Evolutionary conservation across 1,140 invertebrate genomes (phyloP).

Genomic region (Dinoponera quadriceps): DNA sequence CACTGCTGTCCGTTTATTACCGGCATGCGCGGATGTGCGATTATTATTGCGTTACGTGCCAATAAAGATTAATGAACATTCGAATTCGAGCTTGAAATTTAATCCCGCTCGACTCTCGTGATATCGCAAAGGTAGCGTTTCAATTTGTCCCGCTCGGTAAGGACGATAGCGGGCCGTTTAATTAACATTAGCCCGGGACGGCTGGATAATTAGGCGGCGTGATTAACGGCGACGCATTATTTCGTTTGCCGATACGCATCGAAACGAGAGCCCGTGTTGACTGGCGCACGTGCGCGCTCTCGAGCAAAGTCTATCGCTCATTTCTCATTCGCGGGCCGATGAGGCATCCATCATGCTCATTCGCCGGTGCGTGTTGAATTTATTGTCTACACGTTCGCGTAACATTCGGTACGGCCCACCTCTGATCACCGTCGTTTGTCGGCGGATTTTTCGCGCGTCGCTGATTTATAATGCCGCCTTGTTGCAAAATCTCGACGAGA

Average conservation of each 20-base stretch:
- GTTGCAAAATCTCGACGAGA: conserved; percentile 3
- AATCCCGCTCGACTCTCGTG: neutral
- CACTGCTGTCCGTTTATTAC: neutral
- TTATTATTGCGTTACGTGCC: neutral
- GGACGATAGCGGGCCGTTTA: neutral
- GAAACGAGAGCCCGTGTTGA: conserved; percentile 5
- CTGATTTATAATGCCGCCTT: conserved; percentile 59
- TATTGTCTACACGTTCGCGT: conserved; percentile 39
- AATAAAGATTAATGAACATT: conserved; percentile 12
- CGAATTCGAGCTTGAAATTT: conserved; percentile 10
- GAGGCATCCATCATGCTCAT: conserved; percentile 65
- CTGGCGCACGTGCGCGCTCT: conserved; percentile 10
- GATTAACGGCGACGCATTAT: conserved; percentile 60
- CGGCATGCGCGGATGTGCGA: neutral
- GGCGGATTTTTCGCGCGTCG: conserved; percentile 8
- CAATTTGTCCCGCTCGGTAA: conserved; percentile 7
- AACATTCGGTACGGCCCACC: conserved; percentile 29
- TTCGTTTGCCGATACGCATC: conserved; percentile 41
- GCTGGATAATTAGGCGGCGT: neutral
- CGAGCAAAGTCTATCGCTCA: conserved; percentile 35
- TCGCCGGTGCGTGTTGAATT: conserved; percentile 55
- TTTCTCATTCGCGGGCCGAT: conserved; percentile 46
- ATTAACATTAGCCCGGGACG: conserved; percentile 43
- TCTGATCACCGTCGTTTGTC: conserved; percentile 13
- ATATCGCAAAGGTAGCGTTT: conserved; percentile 11